Evolutionary conservation across 2,797 vertebrate species (phyloP).

Genomic region (Karalla daura): DNA sequence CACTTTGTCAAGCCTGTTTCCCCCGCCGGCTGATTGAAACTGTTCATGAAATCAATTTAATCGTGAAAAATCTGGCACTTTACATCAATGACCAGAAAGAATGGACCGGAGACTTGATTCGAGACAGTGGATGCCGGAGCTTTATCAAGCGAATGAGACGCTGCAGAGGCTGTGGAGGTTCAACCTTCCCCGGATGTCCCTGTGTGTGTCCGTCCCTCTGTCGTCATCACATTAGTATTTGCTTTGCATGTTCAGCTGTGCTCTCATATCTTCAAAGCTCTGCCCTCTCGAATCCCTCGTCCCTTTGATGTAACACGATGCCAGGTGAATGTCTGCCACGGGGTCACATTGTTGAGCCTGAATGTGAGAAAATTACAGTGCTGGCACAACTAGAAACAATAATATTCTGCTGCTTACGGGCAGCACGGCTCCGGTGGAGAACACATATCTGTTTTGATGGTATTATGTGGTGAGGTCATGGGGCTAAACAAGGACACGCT

Average conservation of each 20-base stretch:
- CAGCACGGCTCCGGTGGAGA: neutral
- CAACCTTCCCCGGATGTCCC: neutral
- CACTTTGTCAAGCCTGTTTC: neutral
- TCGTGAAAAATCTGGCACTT: constrained; percentile 2
- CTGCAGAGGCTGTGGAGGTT: neutral
- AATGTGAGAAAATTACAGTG: constrained; percentile 42
- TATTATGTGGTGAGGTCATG: neutral
- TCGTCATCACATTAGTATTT: constrained; percentile 26
- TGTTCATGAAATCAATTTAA: constrained; percentile 13
- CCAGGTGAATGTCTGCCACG: constrained; percentile 25
- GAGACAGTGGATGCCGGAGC: neutral
- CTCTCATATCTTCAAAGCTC: constrained; percentile 15
- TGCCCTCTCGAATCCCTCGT: constrained; percentile 21
- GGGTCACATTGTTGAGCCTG: constrained; percentile 23
- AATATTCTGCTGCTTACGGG: constrained; percentile 28
- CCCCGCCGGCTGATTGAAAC: constrained; percentile 6
- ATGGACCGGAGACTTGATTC: neutral
- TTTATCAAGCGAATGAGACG: constrained; percentile 1
- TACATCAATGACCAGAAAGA: neutral
- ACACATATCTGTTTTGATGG: neutral
- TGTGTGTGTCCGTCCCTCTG: constrained; percentile 18
- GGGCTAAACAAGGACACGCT: neutral
- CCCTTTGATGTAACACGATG: constrained; percentile 42
- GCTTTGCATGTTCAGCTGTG: constrained; percentile 9
- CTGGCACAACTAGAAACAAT: constrained; percentile 29